These are phyloP conservation scores for Embiotoca jacksoni DNA, from an alignment of 2,113 vertebrate species.

Conservation along the genomic window DNA sequence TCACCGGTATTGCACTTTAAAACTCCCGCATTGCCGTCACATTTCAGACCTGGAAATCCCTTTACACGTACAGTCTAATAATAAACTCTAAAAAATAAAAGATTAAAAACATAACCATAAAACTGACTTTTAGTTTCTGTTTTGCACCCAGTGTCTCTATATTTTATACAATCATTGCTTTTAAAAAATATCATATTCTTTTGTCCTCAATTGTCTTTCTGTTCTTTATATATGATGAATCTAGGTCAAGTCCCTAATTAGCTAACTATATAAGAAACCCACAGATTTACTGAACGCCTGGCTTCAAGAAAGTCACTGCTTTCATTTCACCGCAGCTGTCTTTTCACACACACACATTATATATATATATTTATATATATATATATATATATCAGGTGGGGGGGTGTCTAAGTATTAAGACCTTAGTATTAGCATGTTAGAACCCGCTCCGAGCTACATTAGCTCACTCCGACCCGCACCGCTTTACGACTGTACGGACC, in stretches of 20 bases:
- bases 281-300: not conserved
- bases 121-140: not conserved
- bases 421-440: too few species aligned
- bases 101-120: not conserved
- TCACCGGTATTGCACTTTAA: too few species aligned
- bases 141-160: not conserved
- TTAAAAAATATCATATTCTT: not conserved
- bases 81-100: too few species aligned
- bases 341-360: too few species aligned
- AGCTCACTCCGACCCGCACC: conserved; percentile 20
- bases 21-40: too few species aligned
- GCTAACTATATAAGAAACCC: not conserved
- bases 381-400: too few species aligned
- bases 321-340: too few species aligned
- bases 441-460: conserved; percentile 32
- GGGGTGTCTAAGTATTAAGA: too few species aligned
- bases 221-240: not conserved
- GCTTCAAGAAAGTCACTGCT: too few species aligned
- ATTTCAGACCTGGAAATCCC: too few species aligned
- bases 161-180: not conserved
- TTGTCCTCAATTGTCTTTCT: not conserved
- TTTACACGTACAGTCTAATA: too few species aligned
- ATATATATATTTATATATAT: too few species aligned
- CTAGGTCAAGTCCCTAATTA: conserved; percentile 3
- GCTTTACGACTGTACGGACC: conserved; percentile 1